phyloP scores from a whole-genome alignment of 1,140 invertebrate genomes.

The Drosophila malerkotliana region DNA sequence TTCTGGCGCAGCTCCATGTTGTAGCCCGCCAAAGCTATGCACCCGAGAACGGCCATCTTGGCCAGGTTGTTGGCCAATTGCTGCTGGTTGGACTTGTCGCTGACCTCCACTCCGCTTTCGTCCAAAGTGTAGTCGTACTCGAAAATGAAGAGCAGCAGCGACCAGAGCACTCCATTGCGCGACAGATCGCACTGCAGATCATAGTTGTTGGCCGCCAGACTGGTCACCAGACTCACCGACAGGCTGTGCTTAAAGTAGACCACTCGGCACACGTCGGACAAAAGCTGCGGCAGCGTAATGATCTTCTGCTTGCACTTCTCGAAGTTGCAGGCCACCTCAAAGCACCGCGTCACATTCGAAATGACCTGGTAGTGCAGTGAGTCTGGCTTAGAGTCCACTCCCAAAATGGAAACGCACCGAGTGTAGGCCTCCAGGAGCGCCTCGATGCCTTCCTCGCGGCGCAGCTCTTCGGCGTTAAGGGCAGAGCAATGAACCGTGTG shows the following conservation, averaged over 20 bases:
- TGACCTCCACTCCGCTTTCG: slow-evolving; percentile 96
- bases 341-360: slow-evolving; percentile 95
- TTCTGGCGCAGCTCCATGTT: slow-evolving; percentile 66
- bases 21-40: slow-evolving; percentile 91
- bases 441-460: slow-evolving; percentile 96
- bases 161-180: slow-evolving; percentile 96
- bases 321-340: slow-evolving; percentile 97
- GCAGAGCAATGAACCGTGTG: slow-evolving; percentile 98
- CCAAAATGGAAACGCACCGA: slow-evolving; percentile 95
- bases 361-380: slow-evolving; percentile 97
- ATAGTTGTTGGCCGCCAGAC: slow-evolving; percentile 84
- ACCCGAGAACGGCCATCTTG: slow-evolving; percentile 93
- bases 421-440: slow-evolving; percentile 94
- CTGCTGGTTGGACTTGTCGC: slow-evolving; percentile 93
- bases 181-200: slow-evolving; percentile 95
- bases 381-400: slow-evolving; percentile 89
- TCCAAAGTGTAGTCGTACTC: slow-evolving; percentile 99
- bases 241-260: slow-evolving; percentile 90
- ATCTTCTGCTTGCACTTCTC: slow-evolving; percentile 94
- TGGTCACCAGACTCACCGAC: slow-evolving; percentile 83
- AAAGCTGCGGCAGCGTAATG: slow-evolving; percentile 93
- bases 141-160: slow-evolving; percentile 95
- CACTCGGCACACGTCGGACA: slow-evolving; percentile 94
- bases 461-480: slow-evolving; percentile 98
- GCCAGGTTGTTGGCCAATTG: slow-evolving; percentile 97